Percentiles rank a stretch among this genome's conserved stretches.
Conservation (phyloP, 1,140 invertebrate species). For the Penaeus chinensis region DNA sequence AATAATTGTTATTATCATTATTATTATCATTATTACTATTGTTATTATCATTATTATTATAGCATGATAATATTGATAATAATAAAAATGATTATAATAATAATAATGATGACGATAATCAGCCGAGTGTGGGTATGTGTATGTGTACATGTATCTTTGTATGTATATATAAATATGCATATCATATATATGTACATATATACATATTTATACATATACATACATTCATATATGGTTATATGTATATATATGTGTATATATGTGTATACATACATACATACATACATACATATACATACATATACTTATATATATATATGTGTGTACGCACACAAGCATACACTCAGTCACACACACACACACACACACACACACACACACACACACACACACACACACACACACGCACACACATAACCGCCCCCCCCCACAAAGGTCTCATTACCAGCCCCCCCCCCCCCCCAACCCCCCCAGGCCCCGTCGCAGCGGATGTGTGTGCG, state of each 20-base stretch:
- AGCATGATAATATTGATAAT: too few relatives aligned
- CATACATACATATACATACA: background rate
- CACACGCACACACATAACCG: too few relatives aligned
- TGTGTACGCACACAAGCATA: background rate
- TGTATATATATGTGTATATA: conserved; percentile 15
- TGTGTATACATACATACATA: conserved; percentile 16
- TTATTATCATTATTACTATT: too few relatives aligned
- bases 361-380: background rate
- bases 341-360: background rate
- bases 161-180: background rate
- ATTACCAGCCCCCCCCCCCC: too few relatives aligned
- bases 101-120: too few relatives aligned
- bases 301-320: conserved; percentile 3
- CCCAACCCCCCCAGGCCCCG: too few relatives aligned
- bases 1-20: too few relatives aligned
- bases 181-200: background rate
- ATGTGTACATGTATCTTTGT: background rate
- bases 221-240: conserved; percentile 3
- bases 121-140: too few relatives aligned
- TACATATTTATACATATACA: background rate
- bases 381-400: background rate
- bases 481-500: too few relatives aligned
- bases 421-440: too few relatives aligned
- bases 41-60: too few relatives aligned
- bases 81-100: too few relatives aligned